Base-by-base conservation (phyloP, 1,140 invertebrate species). In the Tyrophagus putrescentiae region DNA sequence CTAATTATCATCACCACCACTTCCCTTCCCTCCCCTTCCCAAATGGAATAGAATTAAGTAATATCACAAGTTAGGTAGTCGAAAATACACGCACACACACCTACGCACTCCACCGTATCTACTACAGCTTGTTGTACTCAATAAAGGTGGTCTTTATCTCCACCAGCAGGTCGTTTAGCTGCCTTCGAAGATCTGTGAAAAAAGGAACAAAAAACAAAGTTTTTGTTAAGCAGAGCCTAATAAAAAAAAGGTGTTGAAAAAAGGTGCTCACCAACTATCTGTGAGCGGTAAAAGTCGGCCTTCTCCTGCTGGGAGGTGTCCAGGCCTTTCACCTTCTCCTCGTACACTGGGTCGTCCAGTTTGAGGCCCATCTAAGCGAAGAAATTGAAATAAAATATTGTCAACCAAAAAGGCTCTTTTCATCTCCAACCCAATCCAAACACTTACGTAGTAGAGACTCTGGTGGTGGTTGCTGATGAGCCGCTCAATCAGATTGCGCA, bases 171-270 rank as follows among this genome's bases (percentile, higher is more conserved):
- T 62, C 67, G 54, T 67, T 68, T 70, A 70, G 84, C 82, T 76
- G 71, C 80, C 76, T 69, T 77, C 77, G 60, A 76, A 73, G 18
- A 84, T 80, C 71, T 79, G 78, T 16, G 76, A 66, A 25, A 82
- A 68, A 65, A 82, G 78, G 61, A 36, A 41, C n/a, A 5, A 45
- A 50, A 42, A 42, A 21, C 18, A 42, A 42, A 42, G 3, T 42
- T 50, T 50, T 6, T 48, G 21, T 48, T 48, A 48, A 25, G 32
- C 13, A 1, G 9, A 50, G 32, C 3, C 3, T 50, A 9, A n/a
- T n/a, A n/a, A n/a, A n/a, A n/a, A n/a, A n/a, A n/a, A n/a, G n/a
- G n/a, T n/a, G n/a, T n/a, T n/a, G n/a, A n/a, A n/a, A 54, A 54
- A 6, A 7, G 11, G 23, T 2, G 39, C 52, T 21, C 21, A 54